These are phyloP conservation scores for Loriculus beryllinus DNA, from an alignment of 2,797 vertebrate genomes.

Conservation along the genomic window DNA sequence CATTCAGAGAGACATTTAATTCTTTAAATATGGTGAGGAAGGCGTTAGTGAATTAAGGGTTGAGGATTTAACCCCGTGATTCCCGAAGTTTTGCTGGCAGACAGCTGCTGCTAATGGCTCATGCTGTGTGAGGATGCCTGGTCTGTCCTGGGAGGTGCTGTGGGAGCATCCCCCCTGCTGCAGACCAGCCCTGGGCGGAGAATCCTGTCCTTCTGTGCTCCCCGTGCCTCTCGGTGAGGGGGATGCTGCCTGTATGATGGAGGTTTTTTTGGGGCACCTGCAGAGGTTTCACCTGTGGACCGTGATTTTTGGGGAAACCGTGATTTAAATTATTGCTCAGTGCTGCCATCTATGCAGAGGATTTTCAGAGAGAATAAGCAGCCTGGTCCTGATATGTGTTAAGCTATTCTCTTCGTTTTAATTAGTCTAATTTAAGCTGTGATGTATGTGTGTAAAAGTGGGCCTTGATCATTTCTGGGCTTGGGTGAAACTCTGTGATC, in stretches of 20 bases:
- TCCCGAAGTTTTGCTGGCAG: neutral
- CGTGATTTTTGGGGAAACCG: neutral
- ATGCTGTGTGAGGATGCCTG: accelerated
- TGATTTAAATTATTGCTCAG: neutral
- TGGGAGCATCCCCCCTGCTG: accelerated
- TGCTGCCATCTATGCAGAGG: neutral
- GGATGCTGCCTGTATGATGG: accelerated
- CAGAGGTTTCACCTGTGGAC: neutral
- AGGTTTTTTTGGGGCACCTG: neutral
- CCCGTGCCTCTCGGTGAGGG: accelerated
- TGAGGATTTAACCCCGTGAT: neutral
- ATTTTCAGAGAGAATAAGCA: neutral
- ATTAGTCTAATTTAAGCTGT: neutral
- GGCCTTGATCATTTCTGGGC: neutral
- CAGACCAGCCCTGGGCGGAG: accelerated
- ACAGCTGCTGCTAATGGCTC: accelerated
- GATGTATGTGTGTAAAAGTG: neutral
- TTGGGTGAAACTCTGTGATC: neutral
- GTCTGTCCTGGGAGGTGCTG: neutral
- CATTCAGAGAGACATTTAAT: neutral
- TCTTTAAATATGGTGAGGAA: neutral
- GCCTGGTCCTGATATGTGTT: neutral
- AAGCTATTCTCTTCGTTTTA: neutral
- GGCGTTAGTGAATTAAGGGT: neutral
- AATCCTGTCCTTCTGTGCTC: accelerated